Percentiles rank a stretch among this genome's conserved stretches.
phyloP scores from a whole-genome alignment of 2,113 vertebrate species.

The Coptodon rendalli region DNA sequence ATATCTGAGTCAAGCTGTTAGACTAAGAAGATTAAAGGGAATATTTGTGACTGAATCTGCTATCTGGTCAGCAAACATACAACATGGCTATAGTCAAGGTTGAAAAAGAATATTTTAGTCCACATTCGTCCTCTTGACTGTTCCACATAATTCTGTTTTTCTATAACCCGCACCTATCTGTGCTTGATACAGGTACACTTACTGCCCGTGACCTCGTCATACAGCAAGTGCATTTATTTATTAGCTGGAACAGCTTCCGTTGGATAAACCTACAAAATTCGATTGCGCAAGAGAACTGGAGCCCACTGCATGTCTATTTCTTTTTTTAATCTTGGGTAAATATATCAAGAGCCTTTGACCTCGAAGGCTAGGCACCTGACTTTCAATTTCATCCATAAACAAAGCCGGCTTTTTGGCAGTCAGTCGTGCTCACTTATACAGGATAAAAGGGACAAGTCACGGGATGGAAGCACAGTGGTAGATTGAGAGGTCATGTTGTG shows the following conservation, averaged over 20 bases:
- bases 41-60: slow-evolving; percentile 53
- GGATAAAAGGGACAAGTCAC: slow-evolving; percentile 26
- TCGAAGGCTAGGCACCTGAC: neutral
- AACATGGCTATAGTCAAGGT: slow-evolving; percentile 11
- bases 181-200: neutral
- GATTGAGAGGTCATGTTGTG: slow-evolving; percentile 28
- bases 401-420: slow-evolving; percentile 39
- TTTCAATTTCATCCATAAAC: slow-evolving; percentile 52
- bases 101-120: slow-evolving; percentile 13
- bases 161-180: neutral
- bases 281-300: neutral
- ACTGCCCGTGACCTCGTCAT: neutral
- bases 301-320: neutral
- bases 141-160: slow-evolving; percentile 5
- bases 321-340: slow-evolving; percentile 28
- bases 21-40: slow-evolving; percentile 63
- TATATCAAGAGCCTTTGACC: slow-evolving; percentile 21
- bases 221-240: neutral
- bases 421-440: slow-evolving; percentile 19
- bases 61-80: slow-evolving; percentile 44
- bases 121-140: neutral
- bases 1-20: slow-evolving; percentile 39
- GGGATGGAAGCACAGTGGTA: neutral
- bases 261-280: neutral
- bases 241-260: neutral